phyloP scores from a whole-genome alignment of 2,888 invertebrate species.

The Pyrrhia umbra region DNA sequence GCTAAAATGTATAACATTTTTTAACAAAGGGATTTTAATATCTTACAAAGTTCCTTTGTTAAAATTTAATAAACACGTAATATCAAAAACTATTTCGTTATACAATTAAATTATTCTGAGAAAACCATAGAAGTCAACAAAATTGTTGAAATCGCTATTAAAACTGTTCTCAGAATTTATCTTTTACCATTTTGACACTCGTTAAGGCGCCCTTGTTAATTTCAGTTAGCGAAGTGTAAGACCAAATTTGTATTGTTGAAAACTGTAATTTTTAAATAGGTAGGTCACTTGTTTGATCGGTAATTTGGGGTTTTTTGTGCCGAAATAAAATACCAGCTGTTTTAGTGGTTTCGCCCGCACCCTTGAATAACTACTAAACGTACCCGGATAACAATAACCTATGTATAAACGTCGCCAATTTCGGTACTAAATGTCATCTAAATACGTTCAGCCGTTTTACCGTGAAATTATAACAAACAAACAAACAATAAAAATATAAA shows the following conservation, averaged over 20 bases:
- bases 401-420: no score
- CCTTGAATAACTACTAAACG: no score
- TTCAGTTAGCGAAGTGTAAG: slow-evolving; percentile 48
- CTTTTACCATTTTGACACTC: slow-evolving; percentile 23
- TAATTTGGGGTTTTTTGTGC: background rate
- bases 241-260: slow-evolving; percentile 10
- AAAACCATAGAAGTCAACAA: slow-evolving; percentile 10
- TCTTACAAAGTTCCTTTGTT: background rate
- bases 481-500: no score
- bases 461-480: no score
- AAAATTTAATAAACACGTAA: slow-evolving; percentile 1
- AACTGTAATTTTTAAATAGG: background rate
- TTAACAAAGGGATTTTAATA: background rate
- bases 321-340: no score
- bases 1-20: no score
- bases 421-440: no score
- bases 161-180: slow-evolving; percentile 20
- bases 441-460: no score
- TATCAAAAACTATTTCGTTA: background rate
- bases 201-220: slow-evolving; percentile 45
- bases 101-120: slow-evolving; percentile 2
- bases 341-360: no score
- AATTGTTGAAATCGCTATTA: slow-evolving; percentile 11
- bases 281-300: background rate
- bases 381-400: no score